Base-by-base conservation (phyloP, 2,888 invertebrate species). In the Halocaridina rubra region DNA sequence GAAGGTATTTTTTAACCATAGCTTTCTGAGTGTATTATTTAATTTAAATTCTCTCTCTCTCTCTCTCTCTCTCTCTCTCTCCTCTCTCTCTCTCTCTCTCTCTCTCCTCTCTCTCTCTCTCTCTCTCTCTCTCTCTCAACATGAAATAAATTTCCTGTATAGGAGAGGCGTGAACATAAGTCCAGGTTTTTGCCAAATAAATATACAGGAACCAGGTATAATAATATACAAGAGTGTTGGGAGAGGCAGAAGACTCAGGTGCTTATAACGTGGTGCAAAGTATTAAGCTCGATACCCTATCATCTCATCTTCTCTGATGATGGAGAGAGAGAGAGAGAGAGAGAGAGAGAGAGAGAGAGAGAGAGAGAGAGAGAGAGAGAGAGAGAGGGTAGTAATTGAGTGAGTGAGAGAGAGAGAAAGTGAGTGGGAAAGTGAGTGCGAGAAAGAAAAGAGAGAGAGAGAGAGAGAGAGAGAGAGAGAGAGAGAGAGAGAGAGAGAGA, bases 301-400 rank as follows among this genome's bases (percentile, higher is more conserved):
- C 69, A 29, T 30, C 24, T 69, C 69, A 29, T 69, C 19, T n/a
- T 69, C 53, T 53, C n/a, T 16, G 19, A 53, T 53, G 53, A 53
- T 13, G 2, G 53, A 53, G 53, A 53, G 53, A 53, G 53, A 53
- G 53, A 53, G 53, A 53, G 53, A 53, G 53, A 53, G 53, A 53
- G 53, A 3, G 53, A 53, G 53, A 53, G 53, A 53, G 53, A 53
- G 53, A n/a, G n/a, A 3, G n/a, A 53, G 24, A 24, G 67, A 69
- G 69, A 69, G 69, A 69, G 69, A 69, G 30, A 29, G 67, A 67
- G 67, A 67, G 67, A 67, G 67, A 22, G 67, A 22, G 67, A 67
- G 24, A 24, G 67, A 24, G 67, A 24, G n/a, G n/a, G n/a, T n/a
- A n/a, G n/a, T n/a, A n/a, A 10, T 33, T 46, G 75, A 29, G 46